Conservation (phyloP, 2,888 invertebrate genomes). For the Odontothrips loti region DNA sequence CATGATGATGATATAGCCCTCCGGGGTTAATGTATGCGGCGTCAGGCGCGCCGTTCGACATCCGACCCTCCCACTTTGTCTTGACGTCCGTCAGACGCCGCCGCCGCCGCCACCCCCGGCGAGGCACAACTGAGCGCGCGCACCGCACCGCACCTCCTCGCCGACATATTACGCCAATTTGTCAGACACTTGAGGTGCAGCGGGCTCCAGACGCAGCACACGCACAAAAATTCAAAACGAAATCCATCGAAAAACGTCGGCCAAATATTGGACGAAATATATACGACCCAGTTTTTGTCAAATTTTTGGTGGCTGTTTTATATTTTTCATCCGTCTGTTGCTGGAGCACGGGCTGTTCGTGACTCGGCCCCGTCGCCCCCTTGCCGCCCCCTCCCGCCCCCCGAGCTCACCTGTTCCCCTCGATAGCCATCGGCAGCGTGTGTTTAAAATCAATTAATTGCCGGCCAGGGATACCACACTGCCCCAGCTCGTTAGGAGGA, state of each 20-base stretch:
- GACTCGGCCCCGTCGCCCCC: no score
- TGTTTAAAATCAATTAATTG: slow-evolving; percentile 13
- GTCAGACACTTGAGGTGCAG: background rate
- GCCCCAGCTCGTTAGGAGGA: background rate
- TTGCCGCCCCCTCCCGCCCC: background rate
- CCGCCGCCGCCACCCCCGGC: background rate
- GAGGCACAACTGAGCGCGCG: background rate
- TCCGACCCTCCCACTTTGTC: background rate
- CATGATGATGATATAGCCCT: background rate
- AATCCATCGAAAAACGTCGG: no score
- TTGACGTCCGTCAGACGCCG: background rate
- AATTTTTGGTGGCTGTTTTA: no score
- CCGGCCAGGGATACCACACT: background rate
- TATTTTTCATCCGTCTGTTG: no score
- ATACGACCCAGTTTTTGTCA: no score
- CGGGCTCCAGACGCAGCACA: background rate
- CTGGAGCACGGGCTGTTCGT: no score
- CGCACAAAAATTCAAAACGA: no score
- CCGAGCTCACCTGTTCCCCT: background rate
- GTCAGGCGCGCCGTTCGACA: background rate
- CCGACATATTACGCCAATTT: slow-evolving; percentile 6
- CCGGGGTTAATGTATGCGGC: slow-evolving; percentile 9
- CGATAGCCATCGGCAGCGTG: background rate
- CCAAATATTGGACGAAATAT: no score
- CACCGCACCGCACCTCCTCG: background rate